Evolutionary conservation across 2,113 vertebrate species (phyloP).

Genomic region (Fregata magnificens): DNA sequence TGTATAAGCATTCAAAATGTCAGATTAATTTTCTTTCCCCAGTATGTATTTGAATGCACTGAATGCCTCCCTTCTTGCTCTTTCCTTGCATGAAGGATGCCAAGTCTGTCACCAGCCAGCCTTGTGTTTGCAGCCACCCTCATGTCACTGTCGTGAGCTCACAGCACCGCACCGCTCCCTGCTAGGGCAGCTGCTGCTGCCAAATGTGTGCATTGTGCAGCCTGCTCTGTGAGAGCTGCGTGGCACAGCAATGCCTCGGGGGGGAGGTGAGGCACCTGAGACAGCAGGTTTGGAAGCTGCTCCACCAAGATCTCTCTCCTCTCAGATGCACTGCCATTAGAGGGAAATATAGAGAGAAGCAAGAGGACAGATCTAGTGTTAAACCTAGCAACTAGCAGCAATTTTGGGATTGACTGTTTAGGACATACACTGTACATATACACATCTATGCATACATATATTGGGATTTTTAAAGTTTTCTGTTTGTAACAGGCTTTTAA

Average conservation of each 20-base stretch:
- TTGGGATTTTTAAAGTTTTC: neutral
- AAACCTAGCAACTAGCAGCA: neutral
- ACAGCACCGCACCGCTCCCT: rapidly evolving
- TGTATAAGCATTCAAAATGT: neutral
- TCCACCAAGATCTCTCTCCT: neutral
- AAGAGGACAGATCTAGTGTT: neutral
- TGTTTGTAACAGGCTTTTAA: neutral
- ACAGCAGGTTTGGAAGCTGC: neutral
- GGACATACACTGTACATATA: neutral
- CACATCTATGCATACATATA: neutral
- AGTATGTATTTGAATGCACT: neutral
- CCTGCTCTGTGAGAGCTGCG: neutral
- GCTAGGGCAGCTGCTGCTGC: neutral
- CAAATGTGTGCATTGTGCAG: neutral
- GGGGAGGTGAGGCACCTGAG: neutral
- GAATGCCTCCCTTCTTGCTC: neutral
- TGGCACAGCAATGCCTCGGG: rapidly evolving
- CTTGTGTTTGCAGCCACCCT: neutral
- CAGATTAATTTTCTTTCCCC: neutral
- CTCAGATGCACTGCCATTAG: too few relatives aligned
- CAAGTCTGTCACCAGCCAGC: neutral
- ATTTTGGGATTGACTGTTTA: neutral
- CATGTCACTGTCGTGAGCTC: rapidly evolving
- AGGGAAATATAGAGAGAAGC: neutral
- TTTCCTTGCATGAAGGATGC: neutral